Conservation (phyloP, 1,140 invertebrate species). For the Dufourea novaeangliae region DNA sequence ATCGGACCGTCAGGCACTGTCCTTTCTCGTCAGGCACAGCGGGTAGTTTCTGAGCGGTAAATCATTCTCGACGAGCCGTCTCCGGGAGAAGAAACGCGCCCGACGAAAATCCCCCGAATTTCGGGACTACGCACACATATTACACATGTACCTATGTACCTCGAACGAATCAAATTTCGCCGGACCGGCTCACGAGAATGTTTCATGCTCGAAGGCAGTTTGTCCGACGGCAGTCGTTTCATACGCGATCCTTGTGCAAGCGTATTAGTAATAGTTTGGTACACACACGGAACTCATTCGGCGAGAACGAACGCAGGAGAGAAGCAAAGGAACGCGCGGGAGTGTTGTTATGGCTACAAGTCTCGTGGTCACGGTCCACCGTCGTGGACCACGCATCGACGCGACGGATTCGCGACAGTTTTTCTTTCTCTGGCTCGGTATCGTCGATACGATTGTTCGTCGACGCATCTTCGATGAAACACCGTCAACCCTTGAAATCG, state of each 20-base stretch:
- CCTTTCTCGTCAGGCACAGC: slow-evolving; percentile 7
- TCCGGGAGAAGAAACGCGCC: neutral
- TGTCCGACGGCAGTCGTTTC: neutral
- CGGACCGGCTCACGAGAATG: neutral
- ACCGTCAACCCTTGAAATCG: neutral
- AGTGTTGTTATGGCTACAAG: slow-evolving; percentile 77
- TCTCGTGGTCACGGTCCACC: slow-evolving; percentile 58
- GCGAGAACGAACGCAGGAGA: slow-evolving; percentile 6
- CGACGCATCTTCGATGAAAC: neutral
- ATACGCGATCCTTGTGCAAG: neutral
- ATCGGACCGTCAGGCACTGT: slow-evolving; percentile 26
- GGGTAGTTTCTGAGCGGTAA: slow-evolving; percentile 20
- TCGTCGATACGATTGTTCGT: neutral
- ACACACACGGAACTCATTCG: slow-evolving; percentile 15
- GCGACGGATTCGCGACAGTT: neutral
- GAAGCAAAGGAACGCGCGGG: slow-evolving; percentile 22
- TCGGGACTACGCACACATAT: too few species aligned
- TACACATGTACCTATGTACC: too few species aligned
- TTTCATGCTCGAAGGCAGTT: too few species aligned
- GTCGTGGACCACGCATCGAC: neutral
- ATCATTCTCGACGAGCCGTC: slow-evolving; percentile 31
- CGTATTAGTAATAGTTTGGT: neutral
- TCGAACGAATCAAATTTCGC: neutral
- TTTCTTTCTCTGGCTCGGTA: neutral
- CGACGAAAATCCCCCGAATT: neutral